Evolutionary conservation across 2,888 invertebrate genomes (phyloP).

Genomic region (Heliconius ethilla): DNA sequence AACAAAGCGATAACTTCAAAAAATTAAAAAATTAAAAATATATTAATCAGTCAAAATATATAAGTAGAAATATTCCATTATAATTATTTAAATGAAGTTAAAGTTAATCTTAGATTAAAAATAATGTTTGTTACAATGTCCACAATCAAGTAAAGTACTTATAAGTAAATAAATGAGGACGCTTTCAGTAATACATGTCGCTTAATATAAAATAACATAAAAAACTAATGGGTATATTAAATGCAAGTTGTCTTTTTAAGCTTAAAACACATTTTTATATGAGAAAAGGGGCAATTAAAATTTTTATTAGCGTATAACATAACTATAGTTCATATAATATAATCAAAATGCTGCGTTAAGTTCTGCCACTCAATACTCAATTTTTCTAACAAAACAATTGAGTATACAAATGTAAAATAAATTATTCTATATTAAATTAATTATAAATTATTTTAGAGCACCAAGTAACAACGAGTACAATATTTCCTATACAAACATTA

Average conservation of each 20-base stretch:
- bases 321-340: too few species aligned
- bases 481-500: not conserved
- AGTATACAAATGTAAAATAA: not conserved
- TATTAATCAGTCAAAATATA: slow-evolving; percentile 9
- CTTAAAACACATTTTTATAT: too few species aligned
- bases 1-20: not conserved
- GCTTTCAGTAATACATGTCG: not conserved
- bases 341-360: too few species aligned
- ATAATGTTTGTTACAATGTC: not conserved
- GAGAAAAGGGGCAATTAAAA: too few species aligned
- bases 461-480: not conserved
- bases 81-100: not conserved
- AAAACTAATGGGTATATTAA: not conserved
- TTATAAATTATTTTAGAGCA: slow-evolving; percentile 1
- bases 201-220: not conserved
- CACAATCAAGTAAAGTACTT: not conserved
- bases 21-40: not conserved
- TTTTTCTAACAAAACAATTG: too few species aligned
- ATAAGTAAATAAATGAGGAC: not conserved
- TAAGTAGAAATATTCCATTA: not conserved
- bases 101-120: not conserved
- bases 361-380: too few species aligned
- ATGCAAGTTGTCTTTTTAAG: too few species aligned
- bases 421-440: not conserved
- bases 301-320: too few species aligned